These are phyloP conservation scores for Meandrina meandrites DNA, from an alignment of 92 coral and sea anemone genomes.

Conservation along the genomic window DNA sequence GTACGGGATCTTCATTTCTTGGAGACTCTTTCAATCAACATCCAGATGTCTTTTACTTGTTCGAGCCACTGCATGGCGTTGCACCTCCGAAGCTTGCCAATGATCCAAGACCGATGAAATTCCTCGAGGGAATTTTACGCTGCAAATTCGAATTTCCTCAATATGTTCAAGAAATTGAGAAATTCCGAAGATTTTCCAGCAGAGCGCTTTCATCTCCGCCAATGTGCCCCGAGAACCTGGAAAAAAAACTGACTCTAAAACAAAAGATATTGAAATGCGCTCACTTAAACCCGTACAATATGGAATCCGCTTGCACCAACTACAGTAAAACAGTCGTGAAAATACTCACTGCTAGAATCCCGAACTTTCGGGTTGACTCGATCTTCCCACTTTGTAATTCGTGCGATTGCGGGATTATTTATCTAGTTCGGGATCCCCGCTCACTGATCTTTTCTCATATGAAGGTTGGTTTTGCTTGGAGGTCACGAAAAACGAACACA, in stretches of 20 bases:
- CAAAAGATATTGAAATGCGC: neutral
- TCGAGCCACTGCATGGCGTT: slow-evolving; percentile 74
- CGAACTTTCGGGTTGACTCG: slow-evolving; percentile 8
- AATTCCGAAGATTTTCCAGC: slow-evolving; percentile 81
- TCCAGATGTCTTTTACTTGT: slow-evolving; percentile 71
- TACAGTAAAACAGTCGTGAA: slow-evolving; percentile 7
- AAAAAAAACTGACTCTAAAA: neutral
- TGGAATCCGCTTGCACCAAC: slow-evolving; percentile 28
- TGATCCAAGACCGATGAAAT: slow-evolving; percentile 61
- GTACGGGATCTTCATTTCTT: slow-evolving; percentile 60
- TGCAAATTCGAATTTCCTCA: slow-evolving; percentile 70
- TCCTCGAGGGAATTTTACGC: slow-evolving; percentile 71
- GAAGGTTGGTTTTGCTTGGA: slow-evolving; percentile 16
- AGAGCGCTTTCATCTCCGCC: slow-evolving; percentile 83
- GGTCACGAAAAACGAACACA: neutral
- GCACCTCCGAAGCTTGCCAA: slow-evolving; percentile 73
- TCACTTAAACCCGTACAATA: slow-evolving; percentile 8
- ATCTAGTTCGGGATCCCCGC: slow-evolving; percentile 84
- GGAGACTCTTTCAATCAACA: slow-evolving; percentile 89
- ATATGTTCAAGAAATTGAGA: slow-evolving; percentile 63
- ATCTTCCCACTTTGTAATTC: slow-evolving; percentile 17
- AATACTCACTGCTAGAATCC: slow-evolving; percentile 18
- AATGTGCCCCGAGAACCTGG: slow-evolving; percentile 62
- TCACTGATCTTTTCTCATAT: slow-evolving; percentile 34
- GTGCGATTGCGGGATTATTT: slow-evolving; percentile 23